phyloP scores from a whole-genome alignment of 2,113 vertebrate genomes.

The Glaucomys volans region DNA sequence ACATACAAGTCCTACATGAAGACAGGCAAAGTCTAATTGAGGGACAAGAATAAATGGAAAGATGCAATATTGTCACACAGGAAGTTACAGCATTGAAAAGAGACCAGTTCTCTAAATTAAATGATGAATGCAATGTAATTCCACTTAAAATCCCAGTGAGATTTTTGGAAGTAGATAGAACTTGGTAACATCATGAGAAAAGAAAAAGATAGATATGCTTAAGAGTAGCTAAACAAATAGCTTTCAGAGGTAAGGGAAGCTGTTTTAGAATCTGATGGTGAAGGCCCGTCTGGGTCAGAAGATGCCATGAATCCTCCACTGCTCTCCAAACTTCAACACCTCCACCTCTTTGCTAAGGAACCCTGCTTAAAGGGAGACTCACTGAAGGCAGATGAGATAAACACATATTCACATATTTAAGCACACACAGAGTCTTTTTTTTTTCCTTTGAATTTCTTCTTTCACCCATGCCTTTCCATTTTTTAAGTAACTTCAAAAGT shows the following conservation, averaged over 20 bases:
- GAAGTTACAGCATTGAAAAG: background rate
- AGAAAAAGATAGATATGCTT: slow-evolving; percentile 45
- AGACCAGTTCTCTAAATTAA: slow-evolving; percentile 9
- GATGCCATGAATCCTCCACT: background rate
- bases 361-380: background rate
- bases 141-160: background rate
- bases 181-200: background rate
- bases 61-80: background rate
- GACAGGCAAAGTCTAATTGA: slow-evolving; percentile 7
- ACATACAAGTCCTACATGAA: background rate
- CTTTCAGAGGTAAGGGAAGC: background rate
- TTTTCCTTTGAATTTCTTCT: background rate
- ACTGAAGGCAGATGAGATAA: background rate
- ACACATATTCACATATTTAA: background rate
- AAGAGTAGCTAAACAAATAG: background rate
- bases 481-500: slow-evolving; percentile 10
- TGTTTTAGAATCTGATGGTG: background rate
- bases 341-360: background rate
- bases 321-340: background rate
- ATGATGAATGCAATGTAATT: background rate
- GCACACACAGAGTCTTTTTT: background rate
- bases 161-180: background rate
- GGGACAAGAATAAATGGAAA: background rate
- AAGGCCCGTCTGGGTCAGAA: fast-evolving
- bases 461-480: background rate